Percentiles rank a stretch among this genome's conserved stretches.
Conservation (phyloP, 2,113 vertebrate genomes). For the Carassius auratus region DNA sequence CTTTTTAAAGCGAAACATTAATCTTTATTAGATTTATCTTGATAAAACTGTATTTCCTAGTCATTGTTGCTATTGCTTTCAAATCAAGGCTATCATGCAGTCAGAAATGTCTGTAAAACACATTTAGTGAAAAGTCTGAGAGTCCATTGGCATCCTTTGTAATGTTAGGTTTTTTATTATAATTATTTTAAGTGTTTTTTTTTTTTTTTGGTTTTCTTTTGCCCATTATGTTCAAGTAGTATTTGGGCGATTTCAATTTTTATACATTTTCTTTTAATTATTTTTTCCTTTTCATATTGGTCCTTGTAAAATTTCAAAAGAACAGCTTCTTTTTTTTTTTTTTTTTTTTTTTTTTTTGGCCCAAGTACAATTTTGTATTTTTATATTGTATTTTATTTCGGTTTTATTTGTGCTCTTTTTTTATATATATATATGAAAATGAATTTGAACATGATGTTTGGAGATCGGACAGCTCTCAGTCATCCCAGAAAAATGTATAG, state of each 20-base stretch:
- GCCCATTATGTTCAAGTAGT: background rate
- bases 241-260: background rate
- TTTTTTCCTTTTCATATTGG: background rate
- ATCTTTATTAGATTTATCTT: slow-evolving; percentile 65
- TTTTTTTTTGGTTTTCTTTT: background rate
- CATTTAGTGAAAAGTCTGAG: slow-evolving; percentile 28
- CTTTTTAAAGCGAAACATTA: slow-evolving; percentile 76
- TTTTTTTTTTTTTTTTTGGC: slow-evolving; percentile 14
- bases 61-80: slow-evolving; percentile 29
- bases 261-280: background rate
- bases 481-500: slow-evolving; percentile 79
- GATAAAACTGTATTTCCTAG: slow-evolving; percentile 55
- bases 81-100: slow-evolving; percentile 21
- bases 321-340: background rate
- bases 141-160: background rate
- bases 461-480: slow-evolving; percentile 57
- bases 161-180: background rate
- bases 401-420: slow-evolving; percentile 55
- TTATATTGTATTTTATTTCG: slow-evolving; percentile 48
- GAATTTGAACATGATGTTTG: slow-evolving; percentile 43
- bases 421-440: slow-evolving; percentile 62
- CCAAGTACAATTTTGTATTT: slow-evolving; percentile 55
- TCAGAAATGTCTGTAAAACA: slow-evolving; percentile 24
- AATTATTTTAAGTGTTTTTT: background rate
- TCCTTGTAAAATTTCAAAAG: slow-evolving; percentile 23